These are phyloP conservation scores for Drosophila flavopinicola DNA, from an alignment of 2,888 invertebrate genomes.

Conservation along the genomic window DNA sequence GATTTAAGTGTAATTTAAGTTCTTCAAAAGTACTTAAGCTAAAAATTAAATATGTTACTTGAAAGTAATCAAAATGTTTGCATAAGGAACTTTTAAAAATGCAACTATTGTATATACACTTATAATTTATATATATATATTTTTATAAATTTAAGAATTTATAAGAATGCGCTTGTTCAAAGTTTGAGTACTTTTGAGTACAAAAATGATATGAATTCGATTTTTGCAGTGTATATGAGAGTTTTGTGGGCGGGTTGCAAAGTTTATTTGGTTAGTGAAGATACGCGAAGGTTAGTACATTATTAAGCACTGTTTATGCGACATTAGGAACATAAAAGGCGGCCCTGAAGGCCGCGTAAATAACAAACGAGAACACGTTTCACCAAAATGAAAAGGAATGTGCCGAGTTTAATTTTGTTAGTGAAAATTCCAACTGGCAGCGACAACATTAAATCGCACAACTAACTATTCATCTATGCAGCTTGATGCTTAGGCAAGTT, in stretches of 20 bases:
- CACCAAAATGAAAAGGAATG: slow-evolving; percentile 16
- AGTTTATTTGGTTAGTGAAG: slow-evolving; percentile 73
- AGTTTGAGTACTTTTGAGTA: too few relatives aligned
- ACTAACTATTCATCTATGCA: slow-evolving; percentile 31
- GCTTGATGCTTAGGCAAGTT: too few relatives aligned
- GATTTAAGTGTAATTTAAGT: too few relatives aligned
- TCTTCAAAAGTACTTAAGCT: too few relatives aligned
- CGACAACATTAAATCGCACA: slow-evolving; percentile 11
- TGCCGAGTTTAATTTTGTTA: neutral
- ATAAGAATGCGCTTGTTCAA: too few relatives aligned
- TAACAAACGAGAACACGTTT: slow-evolving; percentile 37
- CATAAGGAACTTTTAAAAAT: too few relatives aligned
- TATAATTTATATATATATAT: too few relatives aligned
- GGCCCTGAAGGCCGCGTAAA: slow-evolving; percentile 41
- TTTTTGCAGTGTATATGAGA: neutral
- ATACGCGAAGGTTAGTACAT: slow-evolving; percentile 69
- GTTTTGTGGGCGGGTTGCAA: slow-evolving; percentile 24
- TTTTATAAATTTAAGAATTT: too few relatives aligned
- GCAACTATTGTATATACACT: too few relatives aligned
- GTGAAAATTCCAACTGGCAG: slow-evolving; percentile 10
- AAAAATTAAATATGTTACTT: too few relatives aligned
- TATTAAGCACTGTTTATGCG: slow-evolving; percentile 79
- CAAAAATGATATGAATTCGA: too few relatives aligned
- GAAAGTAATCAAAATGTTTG: too few relatives aligned
- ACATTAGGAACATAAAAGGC: slow-evolving; percentile 80